Evolutionary conservation across 2,888 invertebrate genomes (phyloP), one percentile per base, ranked within the genome.

Genomic region (Eupithecia exiguata): DNA sequence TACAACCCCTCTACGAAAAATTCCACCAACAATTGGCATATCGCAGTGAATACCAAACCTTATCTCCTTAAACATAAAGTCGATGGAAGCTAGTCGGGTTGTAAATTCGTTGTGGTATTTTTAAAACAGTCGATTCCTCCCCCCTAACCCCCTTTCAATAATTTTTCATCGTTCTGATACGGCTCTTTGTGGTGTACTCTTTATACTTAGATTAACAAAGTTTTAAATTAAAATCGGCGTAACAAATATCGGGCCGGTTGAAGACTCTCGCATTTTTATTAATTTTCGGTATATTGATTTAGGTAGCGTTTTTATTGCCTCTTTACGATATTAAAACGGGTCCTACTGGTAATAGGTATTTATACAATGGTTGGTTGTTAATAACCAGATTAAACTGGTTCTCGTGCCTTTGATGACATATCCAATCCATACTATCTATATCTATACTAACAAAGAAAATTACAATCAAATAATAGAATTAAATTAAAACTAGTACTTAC

Each of bases 141-240:
- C 84, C 84, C 82, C 83, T 89, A 82, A 88, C 92, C 93, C 94
- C 93, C 92, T 92, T 93, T 93, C 94, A 94, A 94, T 94, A 94
- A 94, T 94, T 94, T 94, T 94, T 94, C 94, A 94, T 91, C 92
- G 93, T 91, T 92, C 88, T 92, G 93, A 94, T 93, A 93, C 90
- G 87, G 88, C 88, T 90, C 93, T 94, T 92, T 93, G 93, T 91
- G 92, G 92, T 89, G 81, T 86, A 86, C 91, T 91, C 91, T 89
- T 91, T 88, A 88, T 91, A 91, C 91, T 93, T 92, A 93, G 92
- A 94, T 94, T 94, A 94, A 94, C 92, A 94, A 94, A 94, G 91
- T 94, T 94, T 93, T 86, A 94, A 93, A 94, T 94, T 94, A 94
- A 94, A 94, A 92, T 89, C 87, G 86, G 81, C 85, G 86, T 85